These are phyloP conservation scores for Speoplatyrhinus poulsoni DNA, from an alignment of 2,113 vertebrate genomes.

Conservation along the genomic window DNA sequence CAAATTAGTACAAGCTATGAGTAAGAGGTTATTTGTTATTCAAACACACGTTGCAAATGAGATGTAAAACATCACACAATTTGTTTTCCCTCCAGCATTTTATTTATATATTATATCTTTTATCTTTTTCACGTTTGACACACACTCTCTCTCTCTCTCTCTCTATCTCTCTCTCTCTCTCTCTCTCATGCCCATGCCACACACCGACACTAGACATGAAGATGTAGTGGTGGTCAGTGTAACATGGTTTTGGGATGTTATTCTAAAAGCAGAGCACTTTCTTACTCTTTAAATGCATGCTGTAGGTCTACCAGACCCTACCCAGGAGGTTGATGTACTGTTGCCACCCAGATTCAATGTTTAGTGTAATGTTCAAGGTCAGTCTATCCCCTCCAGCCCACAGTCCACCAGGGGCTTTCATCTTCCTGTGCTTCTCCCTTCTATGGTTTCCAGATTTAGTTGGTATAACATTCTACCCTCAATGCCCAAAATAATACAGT, in stretches of 20 bases:
- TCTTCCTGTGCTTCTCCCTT: neutral
- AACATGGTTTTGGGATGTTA: neutral
- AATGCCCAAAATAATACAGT: too few relatives aligned
- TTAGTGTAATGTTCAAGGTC: neutral
- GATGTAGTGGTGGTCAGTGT: neutral
- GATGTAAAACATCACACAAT: slow-evolving; percentile 17
- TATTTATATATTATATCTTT: neutral
- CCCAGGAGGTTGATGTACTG: neutral
- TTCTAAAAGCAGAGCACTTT: neutral
- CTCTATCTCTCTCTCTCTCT: neutral
- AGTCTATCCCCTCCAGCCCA: slow-evolving; percentile 2
- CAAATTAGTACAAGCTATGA: neutral
- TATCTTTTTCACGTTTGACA: too few relatives aligned
- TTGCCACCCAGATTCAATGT: slow-evolving; percentile 1
- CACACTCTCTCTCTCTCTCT: neutral
- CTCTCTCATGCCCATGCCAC: slow-evolving; percentile 7
- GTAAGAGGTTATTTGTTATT: slow-evolving; percentile 28
- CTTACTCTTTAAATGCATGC: neutral
- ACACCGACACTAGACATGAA: slow-evolving; percentile 6
- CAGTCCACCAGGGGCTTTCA: too few relatives aligned
- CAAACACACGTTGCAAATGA: slow-evolving; percentile 21
- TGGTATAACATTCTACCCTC: too few relatives aligned
- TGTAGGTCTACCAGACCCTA: neutral
- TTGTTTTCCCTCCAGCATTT: slow-evolving; percentile 1
- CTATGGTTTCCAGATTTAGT: too few relatives aligned